A percentile compares a stretch with the other conserved stretches of the same genome.
Conservation (phyloP, 2,113 vertebrate genomes). For the Gobius niger region DNA sequence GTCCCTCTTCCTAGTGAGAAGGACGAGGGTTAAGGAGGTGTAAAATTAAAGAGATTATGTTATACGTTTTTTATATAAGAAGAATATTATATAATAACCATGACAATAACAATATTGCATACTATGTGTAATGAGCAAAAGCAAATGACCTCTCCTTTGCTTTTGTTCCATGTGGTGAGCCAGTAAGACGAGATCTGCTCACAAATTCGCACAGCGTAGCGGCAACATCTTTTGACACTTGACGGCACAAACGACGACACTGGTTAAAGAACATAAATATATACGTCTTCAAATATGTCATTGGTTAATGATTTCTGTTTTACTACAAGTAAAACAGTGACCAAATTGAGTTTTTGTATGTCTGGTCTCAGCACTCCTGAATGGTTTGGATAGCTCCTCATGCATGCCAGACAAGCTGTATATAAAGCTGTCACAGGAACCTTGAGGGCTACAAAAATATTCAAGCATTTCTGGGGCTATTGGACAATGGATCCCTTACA, state of each 20-base stretch:
- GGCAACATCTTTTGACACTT: slow-evolving; percentile 45
- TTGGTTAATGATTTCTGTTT: slow-evolving; percentile 42
- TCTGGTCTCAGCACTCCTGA: slow-evolving; percentile 67
- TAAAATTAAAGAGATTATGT: slow-evolving; percentile 70
- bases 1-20: slow-evolving; percentile 48
- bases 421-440: slow-evolving; percentile 74
- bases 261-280: slow-evolving; percentile 7
- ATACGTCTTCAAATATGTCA: slow-evolving; percentile 18
- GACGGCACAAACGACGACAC: no score
- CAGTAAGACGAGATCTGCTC: slow-evolving; percentile 50
- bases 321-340: slow-evolving; percentile 35
- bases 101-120: neutral
- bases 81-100: slow-evolving; percentile 6
- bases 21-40: slow-evolving; percentile 66
- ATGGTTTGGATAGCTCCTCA: slow-evolving; percentile 59
- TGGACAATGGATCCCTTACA: slow-evolving; percentile 66
- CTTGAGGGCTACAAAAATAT: slow-evolving; percentile 67
- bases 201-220: slow-evolving; percentile 50
- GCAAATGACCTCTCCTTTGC: slow-evolving; percentile 35
- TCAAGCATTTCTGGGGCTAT: slow-evolving; percentile 61
- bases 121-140: slow-evolving; percentile 33
- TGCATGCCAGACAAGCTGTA: slow-evolving; percentile 68
- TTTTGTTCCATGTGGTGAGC: slow-evolving; percentile 42
- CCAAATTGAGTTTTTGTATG: slow-evolving; percentile 57
- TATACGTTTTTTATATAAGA: slow-evolving; percentile 43